Conservation (phyloP, 2,888 invertebrate species). For the Macaria liturata region DNA sequence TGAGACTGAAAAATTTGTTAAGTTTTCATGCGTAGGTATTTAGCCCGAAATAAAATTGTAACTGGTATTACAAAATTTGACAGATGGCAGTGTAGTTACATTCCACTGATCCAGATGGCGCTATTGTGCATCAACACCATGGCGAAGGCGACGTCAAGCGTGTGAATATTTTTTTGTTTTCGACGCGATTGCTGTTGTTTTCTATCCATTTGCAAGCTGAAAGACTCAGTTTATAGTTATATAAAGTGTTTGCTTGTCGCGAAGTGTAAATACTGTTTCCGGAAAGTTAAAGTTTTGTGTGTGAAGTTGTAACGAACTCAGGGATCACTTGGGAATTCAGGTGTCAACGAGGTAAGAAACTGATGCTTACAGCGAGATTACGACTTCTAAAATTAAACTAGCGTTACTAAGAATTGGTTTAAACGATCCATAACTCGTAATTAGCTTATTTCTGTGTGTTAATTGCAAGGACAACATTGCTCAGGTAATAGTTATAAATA, state of each 20-base stretch:
- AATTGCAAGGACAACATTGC: conserved; percentile 40
- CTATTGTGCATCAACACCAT: conserved; percentile 71
- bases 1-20: too few species aligned
- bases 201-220: conserved; percentile 68
- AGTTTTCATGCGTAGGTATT: too few species aligned
- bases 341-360: conserved; percentile 83
- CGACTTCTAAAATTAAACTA: conserved; percentile 65
- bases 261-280: conserved; percentile 56
- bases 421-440: conserved; percentile 36
- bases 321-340: conserved; percentile 78
- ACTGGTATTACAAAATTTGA: too few species aligned
- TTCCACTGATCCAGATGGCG: conserved; percentile 48
- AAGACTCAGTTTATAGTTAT: conserved; percentile 61
- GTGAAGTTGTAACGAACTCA: conserved; percentile 80
- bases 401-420: conserved; percentile 45
- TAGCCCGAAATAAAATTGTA: too few species aligned
- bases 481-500: conserved; percentile 74
- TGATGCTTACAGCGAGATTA: conserved; percentile 69
- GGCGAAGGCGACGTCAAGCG: conserved; percentile 76
- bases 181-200: conserved; percentile 69
- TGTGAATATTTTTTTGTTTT: conserved; percentile 79
- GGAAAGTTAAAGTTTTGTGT: conserved; percentile 73
- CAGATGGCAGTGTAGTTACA: too few species aligned
- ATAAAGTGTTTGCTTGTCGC: conserved; percentile 56
- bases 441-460: conserved; percentile 42